Conservation (phyloP, 2,888 invertebrate genomes). For the Gibbula magus region DNA sequence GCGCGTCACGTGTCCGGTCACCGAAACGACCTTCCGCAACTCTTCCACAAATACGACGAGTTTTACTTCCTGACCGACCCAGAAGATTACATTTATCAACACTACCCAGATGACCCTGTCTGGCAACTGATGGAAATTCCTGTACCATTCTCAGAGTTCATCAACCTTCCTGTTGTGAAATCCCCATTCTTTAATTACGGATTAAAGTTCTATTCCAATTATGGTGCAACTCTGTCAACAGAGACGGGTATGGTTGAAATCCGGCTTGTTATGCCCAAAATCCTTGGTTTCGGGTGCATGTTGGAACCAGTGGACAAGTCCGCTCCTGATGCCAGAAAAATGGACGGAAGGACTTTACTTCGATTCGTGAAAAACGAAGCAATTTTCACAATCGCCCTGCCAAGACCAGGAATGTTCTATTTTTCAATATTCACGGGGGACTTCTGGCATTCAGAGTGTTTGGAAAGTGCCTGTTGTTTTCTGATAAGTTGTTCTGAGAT, state of each 20-base stretch:
- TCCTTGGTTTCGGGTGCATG: constrained; percentile 67
- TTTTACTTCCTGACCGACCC: constrained; percentile 75
- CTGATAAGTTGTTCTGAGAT: constrained; percentile 65
- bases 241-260: constrained; percentile 70
- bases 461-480: constrained; percentile 73
- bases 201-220: constrained; percentile 66
- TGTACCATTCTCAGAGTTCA: constrained; percentile 76
- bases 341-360: constrained; percentile 65
- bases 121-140: constrained; percentile 77
- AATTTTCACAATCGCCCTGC: constrained; percentile 74
- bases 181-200: constrained; percentile 76
- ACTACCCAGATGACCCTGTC: constrained; percentile 71
- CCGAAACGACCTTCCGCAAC: constrained; percentile 65
- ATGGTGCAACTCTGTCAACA: constrained; percentile 65
- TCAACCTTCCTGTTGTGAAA: constrained; percentile 75
- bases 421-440: constrained; percentile 74
- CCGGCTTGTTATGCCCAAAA: constrained; percentile 64
- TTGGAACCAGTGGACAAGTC: constrained; percentile 64
- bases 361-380: constrained; percentile 67
- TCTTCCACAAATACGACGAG: constrained; percentile 73
- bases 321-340: constrained; percentile 48
- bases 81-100: constrained; percentile 74
- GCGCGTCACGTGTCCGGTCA: constrained; percentile 82
- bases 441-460: constrained; percentile 69
- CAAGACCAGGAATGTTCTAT: constrained; percentile 74